A percentile compares a stretch with the other conserved stretches of the same genome.
These are phyloP conservation scores for Neodiprion fabricii DNA, from an alignment of 1,140 invertebrate species.

Conservation along the genomic window DNA sequence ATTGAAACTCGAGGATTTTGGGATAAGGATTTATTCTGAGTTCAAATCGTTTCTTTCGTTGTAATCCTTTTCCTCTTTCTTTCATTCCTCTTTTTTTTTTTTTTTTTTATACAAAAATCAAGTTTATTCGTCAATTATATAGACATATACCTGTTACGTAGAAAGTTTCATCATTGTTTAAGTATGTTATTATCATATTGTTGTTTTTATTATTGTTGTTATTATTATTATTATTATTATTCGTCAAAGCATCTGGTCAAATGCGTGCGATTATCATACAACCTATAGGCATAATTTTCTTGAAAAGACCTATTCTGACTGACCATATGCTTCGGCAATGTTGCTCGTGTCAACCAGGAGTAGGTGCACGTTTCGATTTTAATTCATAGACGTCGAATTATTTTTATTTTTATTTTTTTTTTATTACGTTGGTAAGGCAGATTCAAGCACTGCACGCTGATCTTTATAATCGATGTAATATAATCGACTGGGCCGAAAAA, in stretches of 20 bases:
- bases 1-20: background rate
- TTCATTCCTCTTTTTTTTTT: slow-evolving; percentile 11
- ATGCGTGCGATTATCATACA: slow-evolving; percentile 27
- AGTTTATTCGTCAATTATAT: slow-evolving; percentile 59
- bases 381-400: background rate
- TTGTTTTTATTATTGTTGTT: background rate
- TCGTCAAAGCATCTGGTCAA: slow-evolving; percentile 43
- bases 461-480: too few relatives aligned
- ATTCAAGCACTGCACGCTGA: too few relatives aligned
- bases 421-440: background rate
- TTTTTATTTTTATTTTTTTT: background rate
- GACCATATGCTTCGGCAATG: slow-evolving; percentile 41
- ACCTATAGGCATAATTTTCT: slow-evolving; percentile 28
- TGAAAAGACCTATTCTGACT: slow-evolving; percentile 33
- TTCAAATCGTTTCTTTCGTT: background rate
- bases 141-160: slow-evolving; percentile 57
- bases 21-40: background rate
- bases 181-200: slow-evolving; percentile 24
- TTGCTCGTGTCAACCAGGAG: slow-evolving; percentile 35
- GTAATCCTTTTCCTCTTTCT: too few relatives aligned
- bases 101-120: slow-evolving; percentile 55
- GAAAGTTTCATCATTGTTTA: slow-evolving; percentile 51
- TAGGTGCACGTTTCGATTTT: background rate
- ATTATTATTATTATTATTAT: slow-evolving; percentile 29
- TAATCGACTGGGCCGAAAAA: too few relatives aligned